Base-by-base conservation (phyloP, 2,113 vertebrate genomes). In the Spea multiplicata region DNA sequence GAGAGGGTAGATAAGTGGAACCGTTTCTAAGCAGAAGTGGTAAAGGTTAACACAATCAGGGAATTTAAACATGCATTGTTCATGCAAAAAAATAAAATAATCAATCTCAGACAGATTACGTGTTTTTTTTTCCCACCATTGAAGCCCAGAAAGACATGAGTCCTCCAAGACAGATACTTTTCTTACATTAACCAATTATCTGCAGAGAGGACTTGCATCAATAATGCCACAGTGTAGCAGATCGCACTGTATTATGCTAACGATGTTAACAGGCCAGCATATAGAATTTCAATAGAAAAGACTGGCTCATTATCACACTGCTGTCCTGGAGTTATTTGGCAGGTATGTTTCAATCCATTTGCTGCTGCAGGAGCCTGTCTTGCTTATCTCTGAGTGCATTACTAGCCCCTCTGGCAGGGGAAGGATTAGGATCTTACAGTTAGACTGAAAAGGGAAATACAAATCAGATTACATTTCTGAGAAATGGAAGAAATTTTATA, bases 401-500 rank as follows among this genome's bases (percentile, higher is more conserved):
- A 68, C 62, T 57, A 65, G 59, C 74, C 62, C 74, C 74, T 68
- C 74, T 68, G 74, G 65, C 74, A 68, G 74, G 45, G 65, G 12
- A 67, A 13, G 74, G 74, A 76, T 76, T 76, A 76, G 74, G 48
- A 76, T 76, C 50, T 76, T 57, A 59, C 65, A 68, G 74, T 68
- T 44, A 68, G 62, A 65, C 49, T 68, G 62, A 76, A 68, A 76
- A 68, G 74, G 74, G 74, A 76, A 66, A 76, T 57, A 76, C 74
- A 76, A 76, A 76, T 76, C 74, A 76, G 74, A 76, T 76, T 76
- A 76, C 74, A 68, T 76, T 67, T 76, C 74, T 46, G 44, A 67
- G 65, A 76, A 68, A 76, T 67, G 61, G 52, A 67, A 76, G 65
- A 65, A 76, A 76, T 67, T 75, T 30, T 76, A 67, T 68, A 57